phyloP scores from a whole-genome alignment of 2,888 invertebrate species.

The Lingula anatina region DNA sequence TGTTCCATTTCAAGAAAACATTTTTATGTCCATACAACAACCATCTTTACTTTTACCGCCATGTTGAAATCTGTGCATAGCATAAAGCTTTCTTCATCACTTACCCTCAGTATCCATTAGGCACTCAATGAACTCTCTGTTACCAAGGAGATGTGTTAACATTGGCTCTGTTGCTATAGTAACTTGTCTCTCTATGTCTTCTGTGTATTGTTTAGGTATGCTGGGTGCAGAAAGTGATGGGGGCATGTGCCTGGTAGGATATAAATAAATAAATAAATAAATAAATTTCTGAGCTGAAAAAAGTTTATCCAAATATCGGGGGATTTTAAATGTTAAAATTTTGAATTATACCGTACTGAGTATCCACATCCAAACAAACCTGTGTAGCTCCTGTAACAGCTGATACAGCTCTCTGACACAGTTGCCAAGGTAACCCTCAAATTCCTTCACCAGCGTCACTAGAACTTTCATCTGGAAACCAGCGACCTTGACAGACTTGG shows the following conservation, averaged over 20 bases:
- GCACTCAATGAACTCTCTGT: slow-evolving; percentile 18
- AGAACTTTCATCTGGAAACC: slow-evolving; percentile 43
- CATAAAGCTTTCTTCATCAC: no score
- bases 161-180: slow-evolving; percentile 26
- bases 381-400: slow-evolving; percentile 22
- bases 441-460: slow-evolving; percentile 33
- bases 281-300: no score
- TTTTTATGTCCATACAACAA: no score
- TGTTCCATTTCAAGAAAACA: no score
- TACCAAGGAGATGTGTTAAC: slow-evolving; percentile 18
- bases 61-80: no score
- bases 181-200: slow-evolving; percentile 27
- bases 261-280: neutral
- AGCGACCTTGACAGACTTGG: slow-evolving; percentile 35
- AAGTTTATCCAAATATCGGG: no score
- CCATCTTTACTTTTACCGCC: no score
- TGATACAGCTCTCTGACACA: slow-evolving; percentile 18
- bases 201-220: slow-evolving; percentile 11
- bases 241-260: neutral
- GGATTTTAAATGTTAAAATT: no score
- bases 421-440: slow-evolving; percentile 18
- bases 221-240: slow-evolving; percentile 4
- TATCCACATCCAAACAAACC: slow-evolving; percentile 20
- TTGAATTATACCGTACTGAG: no score
- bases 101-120: no score